A percentile compares a stretch with the other conserved stretches of the same genome.
Conservation (phyloP, 1,140 invertebrate genomes). For the Aphelenchoides fujianensis region DNA sequence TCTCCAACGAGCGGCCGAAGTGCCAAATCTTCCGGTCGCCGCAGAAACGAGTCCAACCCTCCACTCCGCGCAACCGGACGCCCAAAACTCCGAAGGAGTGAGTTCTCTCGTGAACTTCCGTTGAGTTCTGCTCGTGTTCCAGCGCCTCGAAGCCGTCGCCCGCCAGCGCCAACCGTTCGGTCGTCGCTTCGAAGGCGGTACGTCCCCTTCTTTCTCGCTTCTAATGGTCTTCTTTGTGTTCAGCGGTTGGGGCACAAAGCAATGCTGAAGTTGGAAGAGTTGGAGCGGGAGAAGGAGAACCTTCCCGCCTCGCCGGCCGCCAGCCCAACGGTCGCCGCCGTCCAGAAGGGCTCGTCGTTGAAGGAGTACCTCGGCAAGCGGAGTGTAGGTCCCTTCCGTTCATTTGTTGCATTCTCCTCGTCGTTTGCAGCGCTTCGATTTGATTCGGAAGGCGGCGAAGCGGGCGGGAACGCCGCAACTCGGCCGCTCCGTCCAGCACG, state of each 20-base stretch:
- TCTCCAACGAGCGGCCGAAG: conserved; percentile 25
- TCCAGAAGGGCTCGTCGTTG: too few relatives aligned
- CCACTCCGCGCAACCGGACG: conserved; percentile 22
- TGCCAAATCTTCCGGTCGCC: conserved; percentile 10
- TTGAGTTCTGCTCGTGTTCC: too few relatives aligned
- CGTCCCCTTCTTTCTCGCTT: too few relatives aligned
- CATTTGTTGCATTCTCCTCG: not conserved
- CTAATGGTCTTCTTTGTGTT: conserved; percentile 3
- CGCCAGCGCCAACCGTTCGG: not conserved
- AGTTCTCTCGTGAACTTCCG: too few relatives aligned
- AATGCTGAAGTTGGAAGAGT: not conserved
- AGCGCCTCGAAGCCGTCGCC: not conserved
- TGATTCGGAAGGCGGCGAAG: too few relatives aligned
- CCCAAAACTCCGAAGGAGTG: too few relatives aligned
- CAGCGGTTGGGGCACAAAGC: conserved; percentile 6
- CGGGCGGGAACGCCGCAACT: too few relatives aligned
- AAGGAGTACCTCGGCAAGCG: not conserved
- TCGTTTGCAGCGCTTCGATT: too few relatives aligned
- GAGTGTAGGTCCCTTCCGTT: not conserved
- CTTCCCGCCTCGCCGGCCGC: not conserved
- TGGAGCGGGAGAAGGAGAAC: not conserved
- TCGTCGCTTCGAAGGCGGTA: conserved; percentile 11
- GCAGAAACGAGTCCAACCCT: not conserved
- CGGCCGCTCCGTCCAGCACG: too few relatives aligned
- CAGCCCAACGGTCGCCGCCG: too few relatives aligned